Evolutionary conservation across 2,888 invertebrate species (phyloP), one percentile per base, ranked within the genome.

Genomic region (Rotaria sp.): DNA sequence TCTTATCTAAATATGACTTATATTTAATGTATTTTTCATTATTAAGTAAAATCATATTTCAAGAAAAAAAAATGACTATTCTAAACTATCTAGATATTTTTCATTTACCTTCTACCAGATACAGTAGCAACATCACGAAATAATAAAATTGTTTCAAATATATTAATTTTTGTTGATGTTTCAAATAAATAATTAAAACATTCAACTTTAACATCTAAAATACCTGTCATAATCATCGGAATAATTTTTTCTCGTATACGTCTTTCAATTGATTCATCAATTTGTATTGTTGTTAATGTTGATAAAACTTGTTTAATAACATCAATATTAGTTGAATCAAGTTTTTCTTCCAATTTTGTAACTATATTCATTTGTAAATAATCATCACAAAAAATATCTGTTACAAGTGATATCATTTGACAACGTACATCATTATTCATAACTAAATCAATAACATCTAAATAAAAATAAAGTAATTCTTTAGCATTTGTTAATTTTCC

Each of bases 341-440:
- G 38, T 45, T 41, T 41, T 41, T 75, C 45, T 75, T 41, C 45
- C 45, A 75, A 75, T 75, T 75, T 45, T 41, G 24, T 45, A 24
- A 75, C 41, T 0, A 75, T 75, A 75, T 38, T n/a, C 3, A 41
- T 45, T 75, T 75, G 75, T 41, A 41, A 41, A 41, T 75, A 41
- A 75, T 75, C 75, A 75, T 75, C 75, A 41, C 38, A 75, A 41
- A 75, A 75, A 38, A 75, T 38, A 41, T 75, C 75, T 41, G 38
- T 75, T 3, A 75, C 45, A 26, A 75, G 38, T 75, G 38, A 21
- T 26, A 75, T 45, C 75, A 75, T 75, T 26, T 75, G 45, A 75
- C 41, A 75, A 41, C 38, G 38, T 41, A 45, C 45, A 38, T 75
- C 75, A 41, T 75, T 75, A 75, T 75, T 75, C 26, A 15, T 45